Evolutionary conservation across 2,888 invertebrate species (phyloP).

Genomic region (Megastigmus dorsalis): DNA sequence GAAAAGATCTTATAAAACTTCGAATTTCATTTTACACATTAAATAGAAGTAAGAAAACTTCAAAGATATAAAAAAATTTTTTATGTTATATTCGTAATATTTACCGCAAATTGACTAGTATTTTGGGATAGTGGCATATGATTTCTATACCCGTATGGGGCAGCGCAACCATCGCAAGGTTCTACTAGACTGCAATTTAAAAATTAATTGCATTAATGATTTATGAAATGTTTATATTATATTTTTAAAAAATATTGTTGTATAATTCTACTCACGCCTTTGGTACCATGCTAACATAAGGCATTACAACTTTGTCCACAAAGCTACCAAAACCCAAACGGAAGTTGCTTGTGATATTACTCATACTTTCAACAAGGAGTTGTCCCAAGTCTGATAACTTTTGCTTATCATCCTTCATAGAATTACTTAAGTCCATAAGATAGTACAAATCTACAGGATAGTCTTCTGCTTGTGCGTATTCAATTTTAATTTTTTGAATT

Average conservation of each 20-base stretch:
- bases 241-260: background rate
- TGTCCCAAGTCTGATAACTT: slow-evolving; percentile 91
- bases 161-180: slow-evolving; percentile 88
- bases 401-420: slow-evolving; percentile 98
- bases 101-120: slow-evolving; percentile 89
- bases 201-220: slow-evolving; percentile 2
- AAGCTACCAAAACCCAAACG: slow-evolving; percentile 94
- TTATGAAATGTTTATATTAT: slow-evolving; percentile 4
- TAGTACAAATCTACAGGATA: slow-evolving; percentile 99
- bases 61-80: background rate
- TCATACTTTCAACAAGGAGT: slow-evolving; percentile 90
- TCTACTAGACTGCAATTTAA: slow-evolving; percentile 78
- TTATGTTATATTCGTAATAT: background rate
- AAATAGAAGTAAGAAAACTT: background rate
- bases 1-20: no score
- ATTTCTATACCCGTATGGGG: slow-evolving; percentile 97
- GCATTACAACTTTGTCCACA: slow-evolving; percentile 98
- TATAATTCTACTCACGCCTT: slow-evolving; percentile 83
- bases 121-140: slow-evolving; percentile 93
- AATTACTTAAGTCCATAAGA: slow-evolving; percentile 98
- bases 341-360: slow-evolving; percentile 93
- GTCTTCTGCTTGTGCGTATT: slow-evolving; percentile 91
- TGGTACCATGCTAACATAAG: slow-evolving; percentile 94
- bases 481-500: slow-evolving; percentile 83
- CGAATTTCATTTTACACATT: no score